Base-by-base conservation (phyloP, 2,797 vertebrate genomes). In the Sebastes baramenuke region DNA sequence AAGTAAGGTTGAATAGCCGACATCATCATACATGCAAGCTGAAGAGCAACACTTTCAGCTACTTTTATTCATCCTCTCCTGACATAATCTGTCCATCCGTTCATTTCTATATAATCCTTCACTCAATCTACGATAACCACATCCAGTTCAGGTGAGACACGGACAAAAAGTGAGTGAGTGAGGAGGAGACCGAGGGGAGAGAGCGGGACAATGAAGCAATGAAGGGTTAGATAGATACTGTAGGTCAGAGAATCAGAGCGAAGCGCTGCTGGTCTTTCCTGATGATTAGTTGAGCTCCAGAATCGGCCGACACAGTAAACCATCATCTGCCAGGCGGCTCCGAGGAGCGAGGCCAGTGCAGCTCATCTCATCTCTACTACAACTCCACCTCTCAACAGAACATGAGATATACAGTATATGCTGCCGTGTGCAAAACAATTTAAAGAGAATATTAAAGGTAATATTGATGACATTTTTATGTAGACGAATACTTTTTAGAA, bases 201-300 rank as follows among this genome's bases (percentile, higher is more conserved):
- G 22, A 14, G 13, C 1, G 3, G 71, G 34, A 66, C 46, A 71
- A 36, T 30, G 42, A 30, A 38, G n/a, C 25, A 62, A 38, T 46
- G 67, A 66, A 54, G 56, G n/a, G 42, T 61, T 25, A 68, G 34
- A 59, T 20, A 46, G 59, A 59, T 29, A 58, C 20, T 52, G n/a
- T 25, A 54, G 29, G 60, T 27, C 12, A 74, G 60, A 56, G 55
- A 64, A 10, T 66, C 24, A 20, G 56, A 69, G 72, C 5, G 52
- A 49, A 22, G 52, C 14, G 25, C 16, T 25, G 75, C 25, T 67
- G 58, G 34, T 58, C 54, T 12, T 49, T 56, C 54, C 59, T 69
- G 73, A 76, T 84, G 71, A 84, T 88, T 68, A 75, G 69, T 75
- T 62, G 73, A 81, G 72, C 60, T 70, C 56, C 55, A 16, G 58